Evolutionary conservation across 2,797 vertebrate genomes (phyloP).

Genomic region (Acanthopagrus latus): DNA sequence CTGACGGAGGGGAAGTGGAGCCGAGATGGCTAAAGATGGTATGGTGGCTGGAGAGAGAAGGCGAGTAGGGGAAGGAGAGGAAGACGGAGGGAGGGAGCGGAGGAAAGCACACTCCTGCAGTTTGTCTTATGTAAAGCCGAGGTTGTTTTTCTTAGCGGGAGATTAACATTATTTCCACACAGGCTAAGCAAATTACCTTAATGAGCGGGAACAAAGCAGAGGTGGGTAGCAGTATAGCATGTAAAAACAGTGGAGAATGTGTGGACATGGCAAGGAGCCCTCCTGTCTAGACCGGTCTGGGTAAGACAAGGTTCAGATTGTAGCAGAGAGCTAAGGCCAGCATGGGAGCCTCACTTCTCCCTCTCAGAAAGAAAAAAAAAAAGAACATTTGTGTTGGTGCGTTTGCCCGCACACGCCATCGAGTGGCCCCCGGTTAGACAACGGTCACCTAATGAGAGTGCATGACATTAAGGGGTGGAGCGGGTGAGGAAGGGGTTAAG

Average conservation of each 20-base stretch:
- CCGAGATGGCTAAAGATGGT: slow-evolving; percentile 80
- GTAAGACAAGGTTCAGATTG: slow-evolving; percentile 58
- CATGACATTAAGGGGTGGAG: slow-evolving; percentile 78
- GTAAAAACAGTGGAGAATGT: slow-evolving; percentile 58
- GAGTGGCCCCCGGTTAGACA: slow-evolving; percentile 67
- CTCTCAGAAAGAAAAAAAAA: slow-evolving; percentile 27
- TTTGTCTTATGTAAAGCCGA: slow-evolving; percentile 75
- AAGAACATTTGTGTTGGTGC: slow-evolving; percentile 62
- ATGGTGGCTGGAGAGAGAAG: slow-evolving; percentile 61
- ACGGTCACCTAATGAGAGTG: slow-evolving; percentile 77
- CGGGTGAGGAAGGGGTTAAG: slow-evolving; percentile 88
- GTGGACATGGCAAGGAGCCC: slow-evolving; percentile 57
- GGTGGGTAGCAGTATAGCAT: slow-evolving; percentile 50
- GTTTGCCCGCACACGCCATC: slow-evolving; percentile 64
- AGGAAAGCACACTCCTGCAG: slow-evolving; percentile 62
- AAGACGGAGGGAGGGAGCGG: slow-evolving; percentile 46
- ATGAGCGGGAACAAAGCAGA: slow-evolving; percentile 70
- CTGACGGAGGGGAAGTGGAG: slow-evolving; percentile 73
- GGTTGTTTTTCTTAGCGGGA: slow-evolving; percentile 72
- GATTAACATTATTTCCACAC: slow-evolving; percentile 80
- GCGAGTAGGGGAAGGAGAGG: slow-evolving; percentile 23
- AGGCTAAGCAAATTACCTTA: slow-evolving; percentile 71
- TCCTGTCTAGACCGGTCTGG: slow-evolving; percentile 65
- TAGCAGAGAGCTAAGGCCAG: slow-evolving; percentile 42
- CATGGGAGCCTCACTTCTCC: slow-evolving; percentile 43